These are phyloP conservation scores for Caprella mutica DNA, from an alignment of 2,888 invertebrate genomes.

Conservation along the genomic window DNA sequence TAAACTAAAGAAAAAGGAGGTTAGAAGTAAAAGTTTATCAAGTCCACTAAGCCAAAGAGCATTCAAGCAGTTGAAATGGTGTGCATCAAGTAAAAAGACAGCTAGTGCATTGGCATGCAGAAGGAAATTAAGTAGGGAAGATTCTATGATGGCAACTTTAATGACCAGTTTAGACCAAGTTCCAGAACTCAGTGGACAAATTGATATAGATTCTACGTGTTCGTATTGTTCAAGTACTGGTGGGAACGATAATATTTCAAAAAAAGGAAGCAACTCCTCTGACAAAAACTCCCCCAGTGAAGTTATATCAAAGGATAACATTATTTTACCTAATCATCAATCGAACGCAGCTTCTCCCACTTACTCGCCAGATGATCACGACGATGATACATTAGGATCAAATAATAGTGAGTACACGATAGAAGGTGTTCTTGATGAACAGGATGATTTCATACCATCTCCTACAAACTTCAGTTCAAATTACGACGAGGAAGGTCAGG, in stretches of 20 bases:
- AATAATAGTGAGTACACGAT: constrained; percentile 28
- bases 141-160: constrained; percentile 25
- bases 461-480: neutral
- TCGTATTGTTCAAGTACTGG: constrained; percentile 33
- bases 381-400: constrained; percentile 30
- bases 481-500: neutral
- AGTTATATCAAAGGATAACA: too few relatives aligned
- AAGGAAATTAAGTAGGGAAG: constrained; percentile 27
- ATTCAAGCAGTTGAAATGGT: constrained; percentile 12
- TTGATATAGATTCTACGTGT: constrained; percentile 33
- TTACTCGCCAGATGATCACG: constrained; percentile 15
- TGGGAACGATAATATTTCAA: constrained; percentile 16
- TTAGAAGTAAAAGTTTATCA: neutral
- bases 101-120: neutral
- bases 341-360: neutral
- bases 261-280: neutral
- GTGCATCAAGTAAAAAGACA: constrained; percentile 6
- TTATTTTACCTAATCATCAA: too few relatives aligned
- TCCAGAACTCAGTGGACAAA: constrained; percentile 25
- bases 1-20: constrained; percentile 3
- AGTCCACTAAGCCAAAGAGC: constrained; percentile 10
- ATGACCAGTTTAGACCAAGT: constrained; percentile 33
- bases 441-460: constrained; percentile 8
- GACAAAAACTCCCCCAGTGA: neutral
- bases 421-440: constrained; percentile 16